Evolutionary conservation across 2,797 vertebrate species (phyloP), one percentile per base, ranked within the genome.

Genomic region (Thamnophis elegans): DNA sequence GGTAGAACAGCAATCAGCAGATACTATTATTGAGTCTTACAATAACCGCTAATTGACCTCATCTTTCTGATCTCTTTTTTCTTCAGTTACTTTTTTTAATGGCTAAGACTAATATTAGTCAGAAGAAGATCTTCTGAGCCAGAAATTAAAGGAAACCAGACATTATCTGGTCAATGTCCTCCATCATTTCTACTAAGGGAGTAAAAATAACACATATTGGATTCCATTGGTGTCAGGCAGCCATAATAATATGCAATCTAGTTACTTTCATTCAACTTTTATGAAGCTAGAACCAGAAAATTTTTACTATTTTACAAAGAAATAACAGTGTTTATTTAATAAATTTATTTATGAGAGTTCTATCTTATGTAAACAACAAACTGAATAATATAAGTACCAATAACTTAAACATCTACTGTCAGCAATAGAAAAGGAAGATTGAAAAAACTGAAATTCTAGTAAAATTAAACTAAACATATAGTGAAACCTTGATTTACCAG

Each of bases 1-100:
- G 54, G 0, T 12, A 28, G 54, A 0, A 3, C 56, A 51, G 36
- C 18, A 36, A 25, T 59, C 51, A 36, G 51, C 12, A 90, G 68
- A 62, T 68, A 26, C 22, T 73, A 73, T 16, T n/a, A 42, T 53
- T 87, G 25, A 82, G 26, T 18, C 11, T 25, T 28, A 87, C 58
- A 59, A 32, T 59, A 36, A 62, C 54, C 4, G 2, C 20, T 87
- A 65, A 91, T 2, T 42, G 22, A 92, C 11, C 89, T 87, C 47
- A 36, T 47, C 28, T 53, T 42, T 60, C 68, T n/a, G 18, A 32
- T 86, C 20, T 32, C 3, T 16, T 87, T 89, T 36, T 82, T 65
- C 16, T 47, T 53, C 42, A 73, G 4, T 73, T 85, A 54, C 5
- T 90, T 26, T 87, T 28, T 20, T 68, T 55, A 47, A 92, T 51